Percentiles rank a stretch among this genome's conserved stretches.
Evolutionary conservation across 2,113 vertebrate genomes (phyloP).

Genomic region (Platichthys stellatus): DNA sequence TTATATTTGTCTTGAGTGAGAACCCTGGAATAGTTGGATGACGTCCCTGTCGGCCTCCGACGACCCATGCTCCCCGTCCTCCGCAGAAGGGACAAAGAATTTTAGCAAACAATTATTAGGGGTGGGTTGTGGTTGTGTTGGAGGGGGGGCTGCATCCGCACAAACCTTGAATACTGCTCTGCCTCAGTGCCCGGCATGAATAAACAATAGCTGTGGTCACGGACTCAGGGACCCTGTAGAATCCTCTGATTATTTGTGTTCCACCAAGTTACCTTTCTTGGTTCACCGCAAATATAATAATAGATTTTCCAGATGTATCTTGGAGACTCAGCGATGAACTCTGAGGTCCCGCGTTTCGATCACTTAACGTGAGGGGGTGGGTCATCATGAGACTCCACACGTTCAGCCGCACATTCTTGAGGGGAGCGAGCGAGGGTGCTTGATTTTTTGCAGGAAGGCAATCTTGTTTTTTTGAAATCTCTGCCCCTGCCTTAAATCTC

Average conservation of each 20-base stretch:
- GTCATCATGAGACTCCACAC: constrained; percentile 14
- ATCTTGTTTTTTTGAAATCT: constrained; percentile 61
- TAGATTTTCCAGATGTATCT: constrained; percentile 18
- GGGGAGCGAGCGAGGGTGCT: constrained; percentile 33
- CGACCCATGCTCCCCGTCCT: constrained; percentile 31
- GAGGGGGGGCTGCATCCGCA: constrained; percentile 34
- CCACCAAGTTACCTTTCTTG: constrained; percentile 17
- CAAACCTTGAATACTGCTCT: constrained; percentile 67
- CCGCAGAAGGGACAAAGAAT: constrained; percentile 52
- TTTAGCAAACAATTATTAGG: constrained; percentile 60
- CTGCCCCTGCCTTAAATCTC: constrained; percentile 34
- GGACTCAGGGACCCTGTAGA: constrained; percentile 16
- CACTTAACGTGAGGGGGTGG: background rate
- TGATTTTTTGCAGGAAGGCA: constrained; percentile 36
- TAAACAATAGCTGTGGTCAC: constrained; percentile 72
- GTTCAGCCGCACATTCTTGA: constrained; percentile 63
- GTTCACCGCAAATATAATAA: constrained; percentile 21
- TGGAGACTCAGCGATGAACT: background rate
- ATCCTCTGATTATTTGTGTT: constrained; percentile 33
- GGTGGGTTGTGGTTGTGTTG: background rate
- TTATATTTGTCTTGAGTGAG: constrained; percentile 42
- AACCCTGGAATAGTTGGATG: constrained; percentile 44
- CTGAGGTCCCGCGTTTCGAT: constrained; percentile 4
- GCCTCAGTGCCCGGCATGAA: constrained; percentile 68
- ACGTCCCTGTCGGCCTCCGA: constrained; percentile 29